Percentiles rank a stretch among this genome's conserved stretches.
Evolutionary conservation across 2,797 vertebrate genomes (phyloP).

Genomic region (Sternotherus odoratus): DNA sequence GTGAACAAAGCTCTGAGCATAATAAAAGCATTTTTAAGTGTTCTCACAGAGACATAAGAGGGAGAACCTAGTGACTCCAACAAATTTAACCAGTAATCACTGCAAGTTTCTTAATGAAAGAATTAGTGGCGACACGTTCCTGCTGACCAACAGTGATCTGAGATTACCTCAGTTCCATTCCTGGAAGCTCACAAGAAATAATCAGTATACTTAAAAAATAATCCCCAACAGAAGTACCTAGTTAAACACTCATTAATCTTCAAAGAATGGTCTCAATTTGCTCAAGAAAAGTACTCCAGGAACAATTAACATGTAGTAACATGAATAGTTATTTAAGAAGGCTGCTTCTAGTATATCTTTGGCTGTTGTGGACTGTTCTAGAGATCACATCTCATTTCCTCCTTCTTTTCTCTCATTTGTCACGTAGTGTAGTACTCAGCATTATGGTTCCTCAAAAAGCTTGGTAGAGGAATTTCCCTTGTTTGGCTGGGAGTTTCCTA

Average conservation of each 20-base stretch:
- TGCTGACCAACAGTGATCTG: background rate
- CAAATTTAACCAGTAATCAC: background rate
- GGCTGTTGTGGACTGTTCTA: background rate
- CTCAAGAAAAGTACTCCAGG: background rate
- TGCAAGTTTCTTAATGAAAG: background rate
- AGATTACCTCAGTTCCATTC: background rate
- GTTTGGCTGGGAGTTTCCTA: background rate
- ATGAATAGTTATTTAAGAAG: background rate
- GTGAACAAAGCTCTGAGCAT: background rate
- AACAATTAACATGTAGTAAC: background rate
- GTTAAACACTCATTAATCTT: background rate
- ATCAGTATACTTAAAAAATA: background rate
- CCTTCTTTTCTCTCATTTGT: background rate
- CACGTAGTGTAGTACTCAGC: background rate
- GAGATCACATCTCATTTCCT: background rate
- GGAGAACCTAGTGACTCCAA: background rate
- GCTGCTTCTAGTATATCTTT: background rate
- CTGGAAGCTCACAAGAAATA: background rate
- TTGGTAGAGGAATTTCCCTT: background rate
- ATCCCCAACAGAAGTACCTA: background rate
- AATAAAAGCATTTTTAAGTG: background rate
- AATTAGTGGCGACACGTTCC: background rate
- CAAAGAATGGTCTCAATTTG: background rate
- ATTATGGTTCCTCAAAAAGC: background rate
- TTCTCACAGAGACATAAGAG: background rate